Base-by-base conservation (phyloP, 37 sponge, comb jelly and placozoan genomes). In the Eunapius fragilis region DNA sequence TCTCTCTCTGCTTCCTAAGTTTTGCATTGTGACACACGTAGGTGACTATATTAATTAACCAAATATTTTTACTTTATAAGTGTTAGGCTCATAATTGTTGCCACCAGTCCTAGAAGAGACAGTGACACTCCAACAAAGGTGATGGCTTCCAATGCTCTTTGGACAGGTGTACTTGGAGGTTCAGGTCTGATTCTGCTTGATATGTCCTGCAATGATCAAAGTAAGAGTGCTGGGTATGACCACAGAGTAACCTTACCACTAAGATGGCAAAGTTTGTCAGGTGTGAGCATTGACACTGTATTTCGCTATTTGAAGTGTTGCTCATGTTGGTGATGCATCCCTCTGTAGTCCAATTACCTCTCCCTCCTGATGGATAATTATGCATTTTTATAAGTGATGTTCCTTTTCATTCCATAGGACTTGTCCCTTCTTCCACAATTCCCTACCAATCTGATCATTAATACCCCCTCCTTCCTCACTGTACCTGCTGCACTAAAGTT, bases 251-350 rank as follows among this genome's bases (percentile, higher is more conserved):
- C 79, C 92, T 80, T 77, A 92, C 92, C 84, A 92, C 87, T 12
- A 92, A 70, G 22, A 79, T 30, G 33, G 88, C 92, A 88, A 92
- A 92, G 58, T 92, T 87, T 17, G 92, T 92, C n/a, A 92, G 73
- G 79, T 92, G 92, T 45, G 37, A 50, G 80, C 92, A 92, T 7
- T 27, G 24, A 68, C 88, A 87, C 0, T 50, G 25, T 25, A 87
- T 82, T 73, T 37, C 25, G 7, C 6, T 26, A 17, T 30, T 24
- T 22, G 73, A 74, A 23, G 27, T 72, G 7, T 27, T 28, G 33
- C 71, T 22, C 0, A 9, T 76, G 0, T 24, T 49, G 4, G 49
- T 71, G 10, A 27, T 31, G 37, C 89, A 88, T 5, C 89, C 89
- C 31, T 82, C 71, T 38, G 45, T 22, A 2, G 68, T 68, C 89